Evolutionary conservation across 2,797 vertebrate species (phyloP).

Genomic region (Vultur gryphus): DNA sequence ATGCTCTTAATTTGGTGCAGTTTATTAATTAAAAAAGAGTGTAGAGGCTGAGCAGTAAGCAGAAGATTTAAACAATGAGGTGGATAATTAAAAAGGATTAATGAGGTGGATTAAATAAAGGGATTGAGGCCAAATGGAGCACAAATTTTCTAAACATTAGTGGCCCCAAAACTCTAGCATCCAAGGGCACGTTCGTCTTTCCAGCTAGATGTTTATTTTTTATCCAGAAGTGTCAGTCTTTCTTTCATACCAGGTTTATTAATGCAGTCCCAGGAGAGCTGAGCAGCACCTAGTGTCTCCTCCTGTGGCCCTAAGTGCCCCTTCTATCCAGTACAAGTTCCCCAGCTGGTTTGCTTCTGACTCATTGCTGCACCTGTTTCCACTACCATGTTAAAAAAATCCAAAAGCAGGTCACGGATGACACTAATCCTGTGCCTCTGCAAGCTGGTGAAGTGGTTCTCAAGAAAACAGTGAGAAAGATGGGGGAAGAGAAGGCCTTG

Average conservation of each 20-base stretch:
- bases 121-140: slow-evolving; percentile 36
- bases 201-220: background rate
- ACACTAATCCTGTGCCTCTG: background rate
- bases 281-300: background rate
- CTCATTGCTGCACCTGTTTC: background rate
- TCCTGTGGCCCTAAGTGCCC: background rate
- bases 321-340: background rate
- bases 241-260: background rate
- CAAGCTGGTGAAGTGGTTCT: background rate
- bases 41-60: background rate
- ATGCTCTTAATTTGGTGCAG: slow-evolving; percentile 10
- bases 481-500: background rate
- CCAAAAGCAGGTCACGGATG: background rate
- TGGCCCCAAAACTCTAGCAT: background rate
- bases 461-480: background rate
- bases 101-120: slow-evolving; percentile 54
- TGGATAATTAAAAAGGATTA: slow-evolving; percentile 64
- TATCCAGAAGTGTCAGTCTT: background rate
- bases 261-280: background rate
- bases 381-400: background rate
- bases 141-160: background rate
- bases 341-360: background rate
- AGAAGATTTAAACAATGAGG: slow-evolving; percentile 53
- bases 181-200: background rate
- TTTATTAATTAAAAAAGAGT: slow-evolving; percentile 22